These are phyloP conservation scores for Dermatophagoides farinae DNA, from an alignment of 1,140 invertebrate genomes.

Conservation along the genomic window DNA sequence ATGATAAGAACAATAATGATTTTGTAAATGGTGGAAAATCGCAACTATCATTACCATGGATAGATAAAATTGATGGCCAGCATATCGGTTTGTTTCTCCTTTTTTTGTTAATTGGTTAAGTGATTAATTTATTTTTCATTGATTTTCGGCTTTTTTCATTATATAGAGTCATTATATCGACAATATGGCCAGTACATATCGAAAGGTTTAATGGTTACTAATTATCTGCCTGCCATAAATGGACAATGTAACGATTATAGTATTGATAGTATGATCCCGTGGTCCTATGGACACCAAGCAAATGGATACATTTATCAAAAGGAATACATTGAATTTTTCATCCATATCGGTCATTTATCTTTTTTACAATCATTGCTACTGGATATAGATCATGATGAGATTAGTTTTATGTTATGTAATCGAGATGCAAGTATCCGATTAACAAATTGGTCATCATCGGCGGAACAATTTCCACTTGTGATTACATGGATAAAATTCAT, in stretches of 20 bases:
- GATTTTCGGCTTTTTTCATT: neutral
- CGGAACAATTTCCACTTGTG: no score
- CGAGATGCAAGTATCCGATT: neutral
- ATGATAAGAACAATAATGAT: no score
- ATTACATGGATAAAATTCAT: no score
- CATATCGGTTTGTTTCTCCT: no score
- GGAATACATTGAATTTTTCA: conserved; percentile 10
- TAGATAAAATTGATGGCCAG: no score
- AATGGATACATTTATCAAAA: conserved; percentile 38
- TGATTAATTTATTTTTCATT: no score
- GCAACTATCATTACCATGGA: no score
- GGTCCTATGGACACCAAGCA: conserved; percentile 36
- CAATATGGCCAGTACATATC: conserved; percentile 28
- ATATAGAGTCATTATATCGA: neutral
- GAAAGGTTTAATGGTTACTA: conserved; percentile 37
- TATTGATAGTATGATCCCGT: no score
- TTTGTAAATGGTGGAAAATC: no score
- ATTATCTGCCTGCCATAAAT: conserved; percentile 36
- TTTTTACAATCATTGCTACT: neutral
- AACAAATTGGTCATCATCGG: neutral
- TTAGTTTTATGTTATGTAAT: neutral
- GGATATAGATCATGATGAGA: neutral
- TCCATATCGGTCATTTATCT: neutral
- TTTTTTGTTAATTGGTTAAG: no score
- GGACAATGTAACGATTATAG: no score